These are phyloP conservation scores for Mormyrus hasselquistii DNA, from an alignment of 2,797 vertebrate genomes.

Conservation along the genomic window DNA sequence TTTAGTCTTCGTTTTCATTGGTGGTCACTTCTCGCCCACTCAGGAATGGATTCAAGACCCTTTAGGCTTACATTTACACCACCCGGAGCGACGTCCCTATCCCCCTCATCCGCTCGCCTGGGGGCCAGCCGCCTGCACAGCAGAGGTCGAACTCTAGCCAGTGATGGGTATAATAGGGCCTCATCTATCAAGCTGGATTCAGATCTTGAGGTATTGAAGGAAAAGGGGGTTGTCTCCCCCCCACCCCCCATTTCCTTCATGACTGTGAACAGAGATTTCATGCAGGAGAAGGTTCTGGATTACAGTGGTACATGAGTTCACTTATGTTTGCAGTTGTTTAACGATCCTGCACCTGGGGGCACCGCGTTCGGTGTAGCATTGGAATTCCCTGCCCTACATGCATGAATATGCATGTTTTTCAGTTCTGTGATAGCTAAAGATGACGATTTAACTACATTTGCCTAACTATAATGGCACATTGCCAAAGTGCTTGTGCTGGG, in stretches of 20 bases:
- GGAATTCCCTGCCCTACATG: not conserved
- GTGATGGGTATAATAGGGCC: constrained; percentile 68
- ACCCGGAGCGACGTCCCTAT: constrained; percentile 59
- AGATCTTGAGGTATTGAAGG: constrained; percentile 73
- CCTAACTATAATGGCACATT: not conserved
- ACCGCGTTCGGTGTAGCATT: not conserved
- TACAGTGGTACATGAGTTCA: not conserved
- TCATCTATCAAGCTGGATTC: constrained; percentile 73
- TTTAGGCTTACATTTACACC: constrained; percentile 82
- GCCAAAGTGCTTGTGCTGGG: not conserved
- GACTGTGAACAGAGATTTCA: not conserved
- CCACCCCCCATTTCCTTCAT: not conserved
- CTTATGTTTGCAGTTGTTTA: not conserved
- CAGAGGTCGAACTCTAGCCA: constrained; percentile 63
- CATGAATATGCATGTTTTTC: not conserved
- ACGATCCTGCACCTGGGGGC: not conserved
- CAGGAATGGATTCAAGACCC: constrained; percentile 88
- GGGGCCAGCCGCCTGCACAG: constrained; percentile 55
- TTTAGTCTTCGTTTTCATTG: not conserved
- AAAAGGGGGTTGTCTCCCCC: not conserved
- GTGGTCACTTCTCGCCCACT: constrained; percentile 19
- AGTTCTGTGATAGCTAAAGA: not conserved
- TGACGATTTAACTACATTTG: not conserved
- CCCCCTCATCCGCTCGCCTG: constrained; percentile 48
- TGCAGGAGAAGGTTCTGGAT: not conserved